A percentile compares a stretch with the other conserved stretches of the same genome.
These are phyloP conservation scores for Halcyon badia DNA, from an alignment of 2,797 vertebrate species.

Conservation along the genomic window DNA sequence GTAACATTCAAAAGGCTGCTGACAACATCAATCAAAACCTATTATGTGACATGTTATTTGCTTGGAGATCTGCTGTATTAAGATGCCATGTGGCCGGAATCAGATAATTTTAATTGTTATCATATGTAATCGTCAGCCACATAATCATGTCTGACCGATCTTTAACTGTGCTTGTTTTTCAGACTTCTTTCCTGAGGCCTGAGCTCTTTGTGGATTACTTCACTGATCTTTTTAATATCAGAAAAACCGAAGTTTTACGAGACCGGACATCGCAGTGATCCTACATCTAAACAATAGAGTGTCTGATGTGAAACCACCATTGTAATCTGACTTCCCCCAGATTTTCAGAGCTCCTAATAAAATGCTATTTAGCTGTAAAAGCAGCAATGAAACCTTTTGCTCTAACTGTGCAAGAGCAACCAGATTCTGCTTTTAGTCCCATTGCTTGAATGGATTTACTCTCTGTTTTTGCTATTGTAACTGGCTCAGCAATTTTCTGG, in stretches of 20 bases:
- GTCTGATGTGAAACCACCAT: slow-evolving; percentile 77
- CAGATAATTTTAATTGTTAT: slow-evolving; percentile 75
- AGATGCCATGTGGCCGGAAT: slow-evolving; percentile 72
- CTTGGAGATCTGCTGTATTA: slow-evolving; percentile 56
- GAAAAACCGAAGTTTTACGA: slow-evolving; percentile 54
- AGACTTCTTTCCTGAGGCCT: slow-evolving; percentile 62
- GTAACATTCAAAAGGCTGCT: slow-evolving; percentile 46
- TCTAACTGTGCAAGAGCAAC: slow-evolving; percentile 58
- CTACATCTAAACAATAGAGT: slow-evolving; percentile 65
- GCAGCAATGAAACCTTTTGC: slow-evolving; percentile 69
- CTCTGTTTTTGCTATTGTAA: slow-evolving; percentile 1
- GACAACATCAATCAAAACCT: slow-evolving; percentile 63
- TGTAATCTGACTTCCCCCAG: slow-evolving; percentile 45
- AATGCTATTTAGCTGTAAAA: slow-evolving; percentile 61
- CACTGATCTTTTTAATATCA: slow-evolving; percentile 70
- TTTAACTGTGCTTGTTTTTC: slow-evolving; percentile 62
- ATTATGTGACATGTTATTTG: slow-evolving; percentile 35
- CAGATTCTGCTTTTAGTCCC: slow-evolving; percentile 37
- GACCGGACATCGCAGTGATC: slow-evolving; percentile 61
- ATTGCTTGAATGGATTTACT: slow-evolving; percentile 22
- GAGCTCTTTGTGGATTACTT: slow-evolving; percentile 49
- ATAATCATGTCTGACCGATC: slow-evolving; percentile 22
- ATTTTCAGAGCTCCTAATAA: slow-evolving; percentile 69
- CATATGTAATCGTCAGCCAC: slow-evolving; percentile 73
- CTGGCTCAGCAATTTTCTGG: not conserved